Evolutionary conservation across 2,888 invertebrate genomes (phyloP), one percentile per base, ranked within the genome.

Genomic region (Sinotaia quadrata): DNA sequence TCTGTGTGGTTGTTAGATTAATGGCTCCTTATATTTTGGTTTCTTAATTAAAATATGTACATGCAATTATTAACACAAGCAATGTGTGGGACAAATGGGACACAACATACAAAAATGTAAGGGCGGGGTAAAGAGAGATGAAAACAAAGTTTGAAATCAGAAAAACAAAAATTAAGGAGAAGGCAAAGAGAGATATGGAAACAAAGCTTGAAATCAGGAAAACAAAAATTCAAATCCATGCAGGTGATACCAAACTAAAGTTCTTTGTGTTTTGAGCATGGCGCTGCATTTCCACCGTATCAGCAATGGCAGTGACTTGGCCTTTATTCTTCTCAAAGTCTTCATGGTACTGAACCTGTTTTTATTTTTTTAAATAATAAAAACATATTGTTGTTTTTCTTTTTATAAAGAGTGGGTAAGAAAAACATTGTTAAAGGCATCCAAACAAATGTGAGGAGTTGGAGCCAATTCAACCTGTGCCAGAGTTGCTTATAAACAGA

Each of bases 331-430:
- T 78, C 58, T 83, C 81, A 69, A 83, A 84, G 87, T 97, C 97
- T 27, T 95, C 97, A 89, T 98, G 98, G 88, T 98, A 98, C 87
- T 93, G 94, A 68, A 97, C 95, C 91, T 92, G 80, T 15, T n/a
- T n/a, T n/a, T n/a, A n/a, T n/a, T n/a, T n/a, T n/a, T n/a, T n/a
- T n/a, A n/a, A n/a, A n/a, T n/a, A n/a, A n/a, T n/a, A n/a, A n/a
- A n/a, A n/a, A n/a, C n/a, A n/a, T n/a, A n/a, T n/a, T n/a, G n/a
- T n/a, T n/a, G n/a, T n/a, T n/a, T n/a, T n/a, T n/a, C n/a, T n/a
- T n/a, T n/a, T n/a, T n/a, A n/a, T n/a, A n/a, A n/a, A n/a, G n/a
- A n/a, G n/a, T n/a, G n/a, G n/a, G n/a, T n/a, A n/a, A n/a, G n/a
- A n/a, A n/a, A n/a, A n/a, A n/a, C n/a, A n/a, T n/a, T n/a, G n/a